phyloP scores from a whole-genome alignment of 1,140 invertebrate species.

The Myzus persicae region DNA sequence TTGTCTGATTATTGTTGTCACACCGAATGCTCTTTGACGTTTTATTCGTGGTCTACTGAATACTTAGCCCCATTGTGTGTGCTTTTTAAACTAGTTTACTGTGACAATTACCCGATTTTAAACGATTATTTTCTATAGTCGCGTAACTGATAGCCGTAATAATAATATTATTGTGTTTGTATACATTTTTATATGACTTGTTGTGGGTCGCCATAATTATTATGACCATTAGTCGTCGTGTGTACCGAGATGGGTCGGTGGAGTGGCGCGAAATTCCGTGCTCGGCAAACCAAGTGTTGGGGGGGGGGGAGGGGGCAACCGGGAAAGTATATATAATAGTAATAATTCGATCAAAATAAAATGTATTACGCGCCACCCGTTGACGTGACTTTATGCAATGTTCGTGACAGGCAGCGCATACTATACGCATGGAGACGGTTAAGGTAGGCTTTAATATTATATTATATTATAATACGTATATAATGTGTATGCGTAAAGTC shows the following conservation, averaged over 20 bases:
- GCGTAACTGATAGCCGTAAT: neutral
- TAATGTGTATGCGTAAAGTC: neutral
- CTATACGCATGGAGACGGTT: neutral
- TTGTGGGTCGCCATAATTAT: neutral
- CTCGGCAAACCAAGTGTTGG: neutral
- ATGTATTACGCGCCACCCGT: slow-evolving; percentile 26
- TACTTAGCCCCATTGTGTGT: neutral
- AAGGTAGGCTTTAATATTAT: neutral
- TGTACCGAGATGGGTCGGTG: neutral
- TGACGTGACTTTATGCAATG: slow-evolving; percentile 26
- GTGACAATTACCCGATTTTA: neutral
- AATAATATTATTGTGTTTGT: neutral
- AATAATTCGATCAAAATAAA: slow-evolving; percentile 40
- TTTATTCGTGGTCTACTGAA: neutral
- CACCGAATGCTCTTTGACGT: neutral
- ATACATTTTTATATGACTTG: neutral
- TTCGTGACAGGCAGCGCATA: slow-evolving; percentile 9
- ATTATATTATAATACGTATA: neutral
- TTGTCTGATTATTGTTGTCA: neutral
- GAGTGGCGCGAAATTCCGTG: neutral
- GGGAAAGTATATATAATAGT: neutral
- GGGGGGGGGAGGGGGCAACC: neutral
- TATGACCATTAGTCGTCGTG: neutral
- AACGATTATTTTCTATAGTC: neutral
- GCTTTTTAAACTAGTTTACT: neutral